Percentiles rank a stretch among this genome's conserved stretches.
Evolutionary conservation across 2,113 vertebrate species (phyloP).

Genomic region (Cynoglossus semilaevis): DNA sequence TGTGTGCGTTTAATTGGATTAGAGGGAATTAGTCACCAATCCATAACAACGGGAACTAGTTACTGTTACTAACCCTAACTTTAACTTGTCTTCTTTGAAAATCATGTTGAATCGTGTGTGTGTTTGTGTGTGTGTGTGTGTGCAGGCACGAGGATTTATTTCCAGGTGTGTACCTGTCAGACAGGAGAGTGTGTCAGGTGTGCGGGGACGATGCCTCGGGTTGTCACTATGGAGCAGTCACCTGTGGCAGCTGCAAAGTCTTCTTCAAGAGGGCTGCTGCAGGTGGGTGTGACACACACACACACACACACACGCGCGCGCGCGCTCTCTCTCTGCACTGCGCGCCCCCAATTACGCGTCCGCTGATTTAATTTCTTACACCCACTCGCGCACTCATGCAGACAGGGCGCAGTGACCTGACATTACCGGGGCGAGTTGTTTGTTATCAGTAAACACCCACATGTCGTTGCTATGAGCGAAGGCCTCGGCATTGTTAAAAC

Average conservation of each 20-base stretch:
- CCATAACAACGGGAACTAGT: not conserved
- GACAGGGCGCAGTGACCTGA: conserved; percentile 59
- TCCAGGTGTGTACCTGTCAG: conserved; percentile 84
- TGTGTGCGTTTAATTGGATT: conserved; percentile 10
- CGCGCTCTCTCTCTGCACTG: no score
- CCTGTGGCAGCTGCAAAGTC: conserved; percentile 96
- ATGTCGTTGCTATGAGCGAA: conserved; percentile 47
- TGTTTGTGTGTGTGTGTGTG: conserved; percentile 1
- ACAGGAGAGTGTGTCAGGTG: conserved; percentile 90
- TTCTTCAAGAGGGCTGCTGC: conserved; percentile 81
- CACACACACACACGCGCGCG: not conserved
- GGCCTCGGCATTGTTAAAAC: conserved; percentile 18
- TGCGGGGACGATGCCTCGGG: conserved; percentile 89
- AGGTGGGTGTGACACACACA: conserved; percentile 50
- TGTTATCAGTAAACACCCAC: conserved; percentile 60
- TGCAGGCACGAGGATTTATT: conserved; percentile 64
- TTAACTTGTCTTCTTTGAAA: no score
- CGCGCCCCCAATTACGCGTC: conserved; percentile 5
- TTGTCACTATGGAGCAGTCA: conserved; percentile 88
- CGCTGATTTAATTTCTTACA: conserved; percentile 56
- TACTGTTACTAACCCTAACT: not conserved
- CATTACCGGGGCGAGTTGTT: conserved; percentile 42
- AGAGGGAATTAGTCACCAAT: not conserved
- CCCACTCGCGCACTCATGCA: conserved; percentile 42
- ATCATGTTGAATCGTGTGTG: not conserved